phyloP scores from a whole-genome alignment of 2,797 vertebrate species.

The Phalanger gymnotis region DNA sequence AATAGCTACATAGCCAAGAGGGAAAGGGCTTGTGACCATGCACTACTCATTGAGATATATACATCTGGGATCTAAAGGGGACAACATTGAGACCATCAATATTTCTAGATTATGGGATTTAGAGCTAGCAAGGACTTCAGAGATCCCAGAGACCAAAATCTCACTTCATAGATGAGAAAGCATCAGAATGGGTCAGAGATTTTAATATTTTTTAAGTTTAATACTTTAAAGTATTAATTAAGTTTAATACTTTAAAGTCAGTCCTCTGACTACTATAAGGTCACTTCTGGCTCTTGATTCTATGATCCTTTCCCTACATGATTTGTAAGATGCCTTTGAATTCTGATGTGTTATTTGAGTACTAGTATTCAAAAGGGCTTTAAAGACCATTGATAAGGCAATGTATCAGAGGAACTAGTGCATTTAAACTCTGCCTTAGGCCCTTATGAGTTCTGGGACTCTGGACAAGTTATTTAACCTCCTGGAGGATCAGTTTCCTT shows the following conservation, averaged over 20 bases:
- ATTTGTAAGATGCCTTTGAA: not conserved
- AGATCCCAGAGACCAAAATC: not conserved
- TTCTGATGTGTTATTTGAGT: not conserved
- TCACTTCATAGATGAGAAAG: not conserved
- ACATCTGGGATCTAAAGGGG: not conserved
- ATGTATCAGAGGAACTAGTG: not conserved
- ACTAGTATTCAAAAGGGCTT: not conserved
- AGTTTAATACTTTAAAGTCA: too few relatives aligned
- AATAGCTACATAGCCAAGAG: not conserved
- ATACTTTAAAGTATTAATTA: too few relatives aligned
- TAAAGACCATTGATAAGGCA: not conserved
- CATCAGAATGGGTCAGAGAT: not conserved
- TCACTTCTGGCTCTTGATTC: not conserved
- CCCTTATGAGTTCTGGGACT: not conserved
- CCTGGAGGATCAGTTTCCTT: not conserved
- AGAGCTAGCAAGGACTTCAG: not conserved
- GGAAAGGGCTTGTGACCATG: not conserved
- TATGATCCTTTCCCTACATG: not conserved
- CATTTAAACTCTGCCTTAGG: not conserved
- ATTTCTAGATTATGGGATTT: not conserved
- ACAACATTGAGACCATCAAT: not conserved
- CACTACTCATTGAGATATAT: accelerated
- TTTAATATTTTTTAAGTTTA: not conserved
- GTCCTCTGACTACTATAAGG: not conserved
- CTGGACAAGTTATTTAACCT: too few relatives aligned